Conservation (phyloP, 2,888 invertebrate genomes). For the Dromius quadrimaculatus region DNA sequence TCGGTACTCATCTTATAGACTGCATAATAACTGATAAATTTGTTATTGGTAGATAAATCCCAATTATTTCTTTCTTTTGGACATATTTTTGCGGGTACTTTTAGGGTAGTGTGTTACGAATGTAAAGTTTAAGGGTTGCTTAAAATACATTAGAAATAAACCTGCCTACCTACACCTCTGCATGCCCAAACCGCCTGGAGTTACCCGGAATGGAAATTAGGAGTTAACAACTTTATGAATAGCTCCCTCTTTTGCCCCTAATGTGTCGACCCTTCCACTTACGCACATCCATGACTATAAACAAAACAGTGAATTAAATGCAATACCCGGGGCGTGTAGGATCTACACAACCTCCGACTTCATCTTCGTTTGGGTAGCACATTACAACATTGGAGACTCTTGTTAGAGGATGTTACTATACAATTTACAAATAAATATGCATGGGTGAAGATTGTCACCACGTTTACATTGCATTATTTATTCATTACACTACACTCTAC, state of each 20-base stretch:
- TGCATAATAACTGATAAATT: too few relatives aligned
- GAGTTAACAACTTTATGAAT: conserved; percentile 44
- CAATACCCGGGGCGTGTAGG: background rate
- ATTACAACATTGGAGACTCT: background rate
- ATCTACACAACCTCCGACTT: background rate
- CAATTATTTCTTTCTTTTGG: too few relatives aligned
- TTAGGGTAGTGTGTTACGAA: conserved; percentile 16
- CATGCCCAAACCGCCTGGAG: conserved; percentile 3
- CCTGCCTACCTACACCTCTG: background rate
- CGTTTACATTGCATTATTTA: conserved; percentile 30
- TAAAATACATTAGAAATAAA: conserved; percentile 40
- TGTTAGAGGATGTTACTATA: background rate
- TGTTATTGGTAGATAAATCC: too few relatives aligned
- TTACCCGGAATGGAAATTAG: conserved; percentile 37
- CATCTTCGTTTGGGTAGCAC: background rate
- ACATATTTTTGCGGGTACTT: too few relatives aligned
- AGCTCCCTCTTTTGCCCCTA: background rate
- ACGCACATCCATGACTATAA: conserved; percentile 14
- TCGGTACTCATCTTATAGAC: too few relatives aligned
- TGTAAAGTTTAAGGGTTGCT: conserved; percentile 19
- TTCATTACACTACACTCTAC: conserved; percentile 11
- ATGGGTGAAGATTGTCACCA: conserved; percentile 13
- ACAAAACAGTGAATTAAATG: conserved; percentile 45
- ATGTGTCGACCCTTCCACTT: conserved; percentile 5
- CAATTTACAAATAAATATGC: conserved; percentile 25